Evolutionary conservation across 30 jellyfish, hydroid and myxozoan species (phyloP).

Genomic region (Hydractinia echinata): DNA sequence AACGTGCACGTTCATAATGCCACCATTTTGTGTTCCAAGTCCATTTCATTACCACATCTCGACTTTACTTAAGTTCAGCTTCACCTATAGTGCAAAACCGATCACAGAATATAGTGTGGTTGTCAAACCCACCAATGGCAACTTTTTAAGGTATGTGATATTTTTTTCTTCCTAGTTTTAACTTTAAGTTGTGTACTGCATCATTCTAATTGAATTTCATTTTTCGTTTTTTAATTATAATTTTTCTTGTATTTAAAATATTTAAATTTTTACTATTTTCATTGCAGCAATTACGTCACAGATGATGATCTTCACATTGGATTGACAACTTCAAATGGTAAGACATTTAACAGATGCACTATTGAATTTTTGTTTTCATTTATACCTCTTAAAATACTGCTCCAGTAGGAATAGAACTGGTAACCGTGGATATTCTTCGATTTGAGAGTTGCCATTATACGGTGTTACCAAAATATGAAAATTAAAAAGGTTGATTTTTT

Average conservation of each 20-base stretch:
- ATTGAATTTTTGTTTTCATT: background rate
- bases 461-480: no score
- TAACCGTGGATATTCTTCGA: no score
- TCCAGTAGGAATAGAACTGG: no score
- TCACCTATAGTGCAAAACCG: background rate
- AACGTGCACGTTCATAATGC: background rate
- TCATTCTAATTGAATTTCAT: background rate
- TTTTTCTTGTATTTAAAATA: background rate
- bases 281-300: background rate
- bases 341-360: background rate
- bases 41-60: conserved; percentile 9
- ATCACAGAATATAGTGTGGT: background rate
- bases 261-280: background rate
- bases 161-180: background rate
- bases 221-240: background rate
- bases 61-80: background rate
- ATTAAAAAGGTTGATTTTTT: no score
- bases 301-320: conserved; percentile 13
- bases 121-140: conserved; percentile 7
- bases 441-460: no score
- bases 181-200: background rate
- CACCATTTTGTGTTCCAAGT: conserved; percentile 16
- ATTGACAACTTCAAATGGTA: conserved; percentile 4
- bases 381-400: no score
- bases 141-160: background rate